Evolutionary conservation across 2,888 invertebrate genomes (phyloP).

Genomic region (Eustalomyia histrio): DNA sequence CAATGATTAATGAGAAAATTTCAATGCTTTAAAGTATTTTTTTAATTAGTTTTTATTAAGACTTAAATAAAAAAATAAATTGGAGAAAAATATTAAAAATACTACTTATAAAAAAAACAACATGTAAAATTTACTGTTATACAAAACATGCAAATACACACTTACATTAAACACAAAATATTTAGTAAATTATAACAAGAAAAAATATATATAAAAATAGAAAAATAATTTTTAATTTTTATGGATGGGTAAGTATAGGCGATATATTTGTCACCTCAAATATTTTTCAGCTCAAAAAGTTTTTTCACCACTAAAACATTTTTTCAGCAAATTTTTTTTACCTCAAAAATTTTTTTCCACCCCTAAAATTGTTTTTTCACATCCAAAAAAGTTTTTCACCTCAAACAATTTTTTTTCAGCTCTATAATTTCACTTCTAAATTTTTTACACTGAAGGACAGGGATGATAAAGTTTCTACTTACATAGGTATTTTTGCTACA

Average conservation of each 20-base stretch:
- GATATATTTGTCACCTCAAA: no score
- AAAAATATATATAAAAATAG: not conserved
- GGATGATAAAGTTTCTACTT: no score
- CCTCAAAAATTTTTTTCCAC: no score
- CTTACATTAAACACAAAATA: slow-evolving; percentile 1
- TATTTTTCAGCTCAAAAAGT: no score
- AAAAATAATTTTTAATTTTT: not conserved
- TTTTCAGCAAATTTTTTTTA: no score
- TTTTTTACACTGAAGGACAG: no score
- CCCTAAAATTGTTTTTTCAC: no score
- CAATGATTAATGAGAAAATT: slow-evolving; percentile 3
- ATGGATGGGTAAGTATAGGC: not conserved
- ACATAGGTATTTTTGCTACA: no score
- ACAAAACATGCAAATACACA: slow-evolving; percentile 27
- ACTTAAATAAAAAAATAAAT: not conserved
- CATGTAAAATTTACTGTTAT: slow-evolving; percentile 21
- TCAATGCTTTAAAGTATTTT: slow-evolving; percentile 26
- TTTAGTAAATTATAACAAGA: slow-evolving; percentile 19
- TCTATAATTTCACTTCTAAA: no score
- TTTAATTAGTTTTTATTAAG: slow-evolving; percentile 1
- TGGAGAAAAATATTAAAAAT: not conserved
- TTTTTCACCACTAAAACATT: no score
- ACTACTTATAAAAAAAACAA: slow-evolving; percentile 5
- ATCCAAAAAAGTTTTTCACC: no score
- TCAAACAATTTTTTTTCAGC: no score